A percentile compares a stretch with the other conserved stretches of the same genome.
These are phyloP conservation scores for Thysanoteuthis rhombus DNA, from an alignment of 2,888 invertebrate species.

Conservation along the genomic window DNA sequence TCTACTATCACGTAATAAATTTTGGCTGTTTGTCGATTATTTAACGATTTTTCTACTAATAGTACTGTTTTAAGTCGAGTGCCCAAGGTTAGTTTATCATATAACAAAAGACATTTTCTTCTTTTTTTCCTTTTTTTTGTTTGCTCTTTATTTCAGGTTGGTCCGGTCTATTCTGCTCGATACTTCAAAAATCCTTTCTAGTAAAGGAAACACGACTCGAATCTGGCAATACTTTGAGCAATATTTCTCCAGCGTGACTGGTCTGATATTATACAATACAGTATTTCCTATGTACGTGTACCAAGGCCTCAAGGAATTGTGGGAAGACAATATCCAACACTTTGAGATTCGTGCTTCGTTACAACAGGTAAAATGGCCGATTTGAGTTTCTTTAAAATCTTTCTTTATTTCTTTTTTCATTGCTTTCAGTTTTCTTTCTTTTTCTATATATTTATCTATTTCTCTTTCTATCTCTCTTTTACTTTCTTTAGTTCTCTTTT, in stretches of 20 bases:
- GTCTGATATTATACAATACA: constrained; percentile 49
- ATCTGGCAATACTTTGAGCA: background rate
- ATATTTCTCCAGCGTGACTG: background rate
- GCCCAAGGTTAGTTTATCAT: no score
- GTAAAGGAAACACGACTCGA: background rate
- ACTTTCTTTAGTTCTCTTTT: no score
- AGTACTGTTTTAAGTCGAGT: no score
- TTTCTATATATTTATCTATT: no score
- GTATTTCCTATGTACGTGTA: constrained; percentile 57
- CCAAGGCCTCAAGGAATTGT: constrained; percentile 52
- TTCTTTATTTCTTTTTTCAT: no score
- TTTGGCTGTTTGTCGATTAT: no score
- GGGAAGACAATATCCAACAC: constrained; percentile 62
- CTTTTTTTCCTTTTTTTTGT: background rate
- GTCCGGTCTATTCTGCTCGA: background rate
- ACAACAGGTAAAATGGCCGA: constrained; percentile 42
- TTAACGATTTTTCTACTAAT: no score
- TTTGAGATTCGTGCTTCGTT: constrained; percentile 57
- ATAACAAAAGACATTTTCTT: no score
- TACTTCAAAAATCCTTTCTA: background rate
- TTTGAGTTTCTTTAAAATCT: no score
- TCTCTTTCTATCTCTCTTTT: no score
- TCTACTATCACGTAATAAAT: no score
- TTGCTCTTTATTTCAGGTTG: background rate
- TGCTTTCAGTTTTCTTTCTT: no score